Evolutionary conservation across 2,113 vertebrate genomes (phyloP).

Genomic region (Microcebus murinus): DNA sequence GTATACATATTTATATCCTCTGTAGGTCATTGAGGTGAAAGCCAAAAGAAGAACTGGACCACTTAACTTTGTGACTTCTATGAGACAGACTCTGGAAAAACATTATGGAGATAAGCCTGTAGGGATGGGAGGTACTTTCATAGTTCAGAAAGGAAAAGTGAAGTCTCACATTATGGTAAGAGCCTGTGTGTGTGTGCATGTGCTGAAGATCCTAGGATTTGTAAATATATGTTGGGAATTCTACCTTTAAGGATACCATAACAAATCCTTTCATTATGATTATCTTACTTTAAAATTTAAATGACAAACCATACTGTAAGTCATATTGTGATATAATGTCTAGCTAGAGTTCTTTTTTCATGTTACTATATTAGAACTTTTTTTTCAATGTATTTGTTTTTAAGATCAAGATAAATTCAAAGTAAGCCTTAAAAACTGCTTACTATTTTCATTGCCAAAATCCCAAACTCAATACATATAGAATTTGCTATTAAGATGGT

Average conservation of each 20-base stretch:
- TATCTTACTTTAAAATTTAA: conserved; percentile 28
- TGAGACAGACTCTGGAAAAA: conserved; percentile 91
- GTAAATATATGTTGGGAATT: not conserved
- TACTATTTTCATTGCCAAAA: conserved; percentile 30
- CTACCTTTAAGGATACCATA: not conserved
- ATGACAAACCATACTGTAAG: not conserved
- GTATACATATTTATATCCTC: conserved; percentile 38
- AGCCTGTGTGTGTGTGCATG: fast-evolving
- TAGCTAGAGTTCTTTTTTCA: not conserved
- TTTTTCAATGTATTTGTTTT: not conserved
- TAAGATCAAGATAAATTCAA: not conserved
- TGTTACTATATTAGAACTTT: conserved; percentile 19
- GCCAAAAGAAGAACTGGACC: conserved; percentile 91
- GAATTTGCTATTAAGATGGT: not conserved
- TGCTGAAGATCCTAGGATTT: not conserved
- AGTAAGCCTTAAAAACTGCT: not conserved
- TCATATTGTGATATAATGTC: not conserved
- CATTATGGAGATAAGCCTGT: conserved; percentile 93
- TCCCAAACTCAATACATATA: not conserved
- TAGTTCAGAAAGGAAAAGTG: conserved; percentile 95
- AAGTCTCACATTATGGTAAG: conserved; percentile 97
- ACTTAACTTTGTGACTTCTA: conserved; percentile 93
- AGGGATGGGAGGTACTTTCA: conserved; percentile 95
- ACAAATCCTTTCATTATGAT: not conserved
- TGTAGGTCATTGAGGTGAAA: conserved; percentile 94